phyloP scores from a whole-genome alignment of 2,888 invertebrate genomes.

The Drosophila paranaensis region DNA sequence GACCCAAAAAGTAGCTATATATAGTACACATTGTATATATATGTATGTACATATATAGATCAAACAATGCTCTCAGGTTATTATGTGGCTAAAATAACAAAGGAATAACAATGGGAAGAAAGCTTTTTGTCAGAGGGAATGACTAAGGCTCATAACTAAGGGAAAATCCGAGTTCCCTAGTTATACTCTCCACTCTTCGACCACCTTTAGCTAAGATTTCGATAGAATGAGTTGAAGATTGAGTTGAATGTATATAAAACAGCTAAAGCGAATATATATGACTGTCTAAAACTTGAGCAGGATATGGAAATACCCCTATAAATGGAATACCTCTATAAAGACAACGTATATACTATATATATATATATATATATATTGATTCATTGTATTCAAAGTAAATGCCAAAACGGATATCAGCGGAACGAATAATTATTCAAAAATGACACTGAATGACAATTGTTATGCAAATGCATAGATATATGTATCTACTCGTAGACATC shows the following conservation, averaged over 20 bases:
- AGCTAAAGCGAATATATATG: background rate
- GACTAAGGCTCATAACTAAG: no score
- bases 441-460: conserved; percentile 8
- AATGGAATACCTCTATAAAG: background rate
- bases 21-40: no score
- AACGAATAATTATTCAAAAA: conserved; percentile 12
- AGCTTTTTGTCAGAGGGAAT: no score
- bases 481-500: background rate
- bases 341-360: background rate
- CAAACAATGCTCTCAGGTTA: background rate
- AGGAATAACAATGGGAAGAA: background rate
- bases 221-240: no score
- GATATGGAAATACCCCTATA: background rate
- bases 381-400: background rate
- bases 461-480: background rate
- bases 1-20: background rate
- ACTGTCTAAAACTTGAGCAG: background rate
- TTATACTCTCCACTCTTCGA: no score
- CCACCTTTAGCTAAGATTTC: no score
- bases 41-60: background rate
- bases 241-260: background rate
- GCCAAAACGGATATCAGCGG: conserved; percentile 2
- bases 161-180: no score
- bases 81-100: background rate
- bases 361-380: background rate